Conservation (phyloP, 2,888 invertebrate genomes). For the Chrysodeixis includens region DNA sequence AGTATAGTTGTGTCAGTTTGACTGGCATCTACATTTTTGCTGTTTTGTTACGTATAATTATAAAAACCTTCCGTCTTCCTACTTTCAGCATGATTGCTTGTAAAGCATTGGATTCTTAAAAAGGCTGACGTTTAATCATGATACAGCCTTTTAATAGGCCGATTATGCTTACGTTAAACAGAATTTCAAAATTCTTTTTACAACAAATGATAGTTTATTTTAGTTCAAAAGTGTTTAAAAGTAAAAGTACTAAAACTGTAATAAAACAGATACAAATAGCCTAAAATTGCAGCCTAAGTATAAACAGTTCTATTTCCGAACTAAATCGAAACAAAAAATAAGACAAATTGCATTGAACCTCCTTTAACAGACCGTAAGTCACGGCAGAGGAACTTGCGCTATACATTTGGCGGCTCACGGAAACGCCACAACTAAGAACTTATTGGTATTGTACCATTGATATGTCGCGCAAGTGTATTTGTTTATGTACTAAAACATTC, state of each 20-base stretch:
- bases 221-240: no score
- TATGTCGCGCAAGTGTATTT: background rate
- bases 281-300: background rate
- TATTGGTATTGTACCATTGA: conserved; percentile 13
- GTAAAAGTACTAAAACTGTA: no score
- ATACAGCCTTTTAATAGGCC: no score
- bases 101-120: no score
- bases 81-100: background rate
- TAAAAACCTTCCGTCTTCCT: background rate
- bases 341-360: conserved; percentile 12
- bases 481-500: no score
- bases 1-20: background rate
- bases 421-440: conserved; percentile 11
- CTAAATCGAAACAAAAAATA: background rate
- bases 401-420: conserved; percentile 23
- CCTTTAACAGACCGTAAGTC: conserved; percentile 20
- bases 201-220: no score
- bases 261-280: background rate
- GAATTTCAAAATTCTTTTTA: no score
- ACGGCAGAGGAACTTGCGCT: conserved; percentile 25
- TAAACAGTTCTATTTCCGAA: background rate
- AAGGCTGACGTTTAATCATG: no score
- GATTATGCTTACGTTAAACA: no score
- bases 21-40: background rate
- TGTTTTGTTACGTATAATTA: background rate